These are phyloP conservation scores for Gobio gobio DNA, from an alignment of 2,113 vertebrate genomes.

Conservation along the genomic window DNA sequence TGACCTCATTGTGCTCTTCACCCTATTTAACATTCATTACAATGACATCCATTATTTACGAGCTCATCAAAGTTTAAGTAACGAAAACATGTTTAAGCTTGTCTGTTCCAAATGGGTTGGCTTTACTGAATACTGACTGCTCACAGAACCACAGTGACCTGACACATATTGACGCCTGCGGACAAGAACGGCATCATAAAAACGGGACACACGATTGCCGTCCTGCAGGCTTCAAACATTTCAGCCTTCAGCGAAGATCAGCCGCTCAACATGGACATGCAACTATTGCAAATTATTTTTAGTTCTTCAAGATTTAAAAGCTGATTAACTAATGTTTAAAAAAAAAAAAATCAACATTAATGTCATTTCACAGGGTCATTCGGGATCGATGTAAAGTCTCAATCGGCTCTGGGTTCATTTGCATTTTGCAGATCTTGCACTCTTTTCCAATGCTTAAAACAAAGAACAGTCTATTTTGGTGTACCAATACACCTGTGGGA, in stretches of 20 bases:
- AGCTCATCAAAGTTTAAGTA: constrained; percentile 32
- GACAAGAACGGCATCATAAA: constrained; percentile 11
- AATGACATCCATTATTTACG: constrained; percentile 27
- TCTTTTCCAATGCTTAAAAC: constrained; percentile 34
- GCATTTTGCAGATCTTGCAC: constrained; percentile 50
- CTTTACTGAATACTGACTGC: constrained; percentile 1
- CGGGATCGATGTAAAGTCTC: constrained; percentile 41
- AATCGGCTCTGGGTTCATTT: constrained; percentile 32
- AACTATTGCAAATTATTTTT: neutral
- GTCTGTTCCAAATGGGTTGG: constrained; percentile 20
- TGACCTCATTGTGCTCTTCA: constrained; percentile 12
- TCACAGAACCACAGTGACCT: constrained; percentile 24
- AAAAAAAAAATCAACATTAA: constrained; percentile 28
- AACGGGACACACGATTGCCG: constrained; percentile 16
- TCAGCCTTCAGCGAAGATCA: neutral
- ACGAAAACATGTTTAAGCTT: constrained; percentile 16
- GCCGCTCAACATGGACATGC: neutral
- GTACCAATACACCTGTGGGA: constrained; percentile 10
- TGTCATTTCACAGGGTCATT: constrained; percentile 1
- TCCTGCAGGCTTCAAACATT: constrained; percentile 24
- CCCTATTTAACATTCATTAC: constrained; percentile 19
- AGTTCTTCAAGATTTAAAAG: neutral
- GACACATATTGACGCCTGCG: constrained; percentile 35
- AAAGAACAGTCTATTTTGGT: constrained; percentile 23
- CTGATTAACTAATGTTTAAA: constrained; percentile 22